A percentile compares a stretch with the other conserved stretches of the same genome.
phyloP scores from a whole-genome alignment of 1,140 invertebrate genomes.

The Pseudomyrmex pallidus region DNA sequence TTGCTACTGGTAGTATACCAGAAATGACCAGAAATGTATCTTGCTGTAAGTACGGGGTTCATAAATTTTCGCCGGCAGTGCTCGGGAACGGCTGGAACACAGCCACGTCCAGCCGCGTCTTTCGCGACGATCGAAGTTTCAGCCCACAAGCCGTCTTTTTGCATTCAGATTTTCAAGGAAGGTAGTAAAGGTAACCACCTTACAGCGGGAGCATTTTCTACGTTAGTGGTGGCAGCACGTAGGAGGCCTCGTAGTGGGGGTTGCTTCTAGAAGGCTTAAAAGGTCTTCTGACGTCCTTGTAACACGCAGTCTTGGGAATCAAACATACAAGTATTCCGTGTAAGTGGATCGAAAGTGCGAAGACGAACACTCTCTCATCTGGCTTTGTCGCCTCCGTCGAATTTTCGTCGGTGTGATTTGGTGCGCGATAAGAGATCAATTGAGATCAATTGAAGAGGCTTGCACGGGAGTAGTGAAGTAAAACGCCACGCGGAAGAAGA shows the following conservation, averaged over 20 bases:
- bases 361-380: not conserved
- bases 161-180: constrained; percentile 52
- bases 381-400: too few relatives aligned
- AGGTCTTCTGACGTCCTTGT: constrained; percentile 79
- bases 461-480: not conserved
- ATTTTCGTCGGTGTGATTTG: constrained; percentile 7
- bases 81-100: not conserved
- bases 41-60: not conserved
- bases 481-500: not conserved
- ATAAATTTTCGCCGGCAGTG: constrained; percentile 24
- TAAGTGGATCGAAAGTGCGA: constrained; percentile 46
- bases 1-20: not conserved
- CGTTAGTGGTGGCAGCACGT: constrained; percentile 75
- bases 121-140: constrained; percentile 66
- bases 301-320: constrained; percentile 80
- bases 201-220: constrained; percentile 67
- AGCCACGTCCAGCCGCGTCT: constrained; percentile 22
- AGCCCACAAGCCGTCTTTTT: constrained; percentile 26
- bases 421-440: constrained; percentile 19
- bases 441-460: too few relatives aligned
- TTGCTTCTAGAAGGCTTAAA: constrained; percentile 80
- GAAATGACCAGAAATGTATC: not conserved
- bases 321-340: constrained; percentile 64
- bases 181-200: constrained; percentile 58
- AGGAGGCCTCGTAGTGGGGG: constrained; percentile 70